Percentiles rank a stretch among this genome's conserved stretches.
phyloP scores from a whole-genome alignment of 2,797 vertebrate genomes.

The Clarias laeviceps region DNA sequence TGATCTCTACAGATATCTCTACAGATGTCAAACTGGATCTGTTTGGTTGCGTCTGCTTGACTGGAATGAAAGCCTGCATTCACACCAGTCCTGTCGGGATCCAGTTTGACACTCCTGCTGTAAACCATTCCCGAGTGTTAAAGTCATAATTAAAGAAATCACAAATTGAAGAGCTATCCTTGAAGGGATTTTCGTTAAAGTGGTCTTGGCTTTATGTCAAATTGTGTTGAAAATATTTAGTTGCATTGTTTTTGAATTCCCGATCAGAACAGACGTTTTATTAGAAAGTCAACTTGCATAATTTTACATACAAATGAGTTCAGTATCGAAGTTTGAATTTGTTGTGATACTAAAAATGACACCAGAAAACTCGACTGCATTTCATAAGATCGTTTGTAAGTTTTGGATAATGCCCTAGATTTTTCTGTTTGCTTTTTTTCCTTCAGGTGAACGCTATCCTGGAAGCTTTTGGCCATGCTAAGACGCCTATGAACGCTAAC shows the following conservation, averaged over 20 bases:
- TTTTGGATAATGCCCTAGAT: background rate
- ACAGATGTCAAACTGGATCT: no score
- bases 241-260: background rate
- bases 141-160: background rate
- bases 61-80: no score
- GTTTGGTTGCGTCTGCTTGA: no score
- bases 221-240: slow-evolving; percentile 62
- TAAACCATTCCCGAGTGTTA: background rate
- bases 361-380: no score
- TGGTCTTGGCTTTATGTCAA: slow-evolving; percentile 55
- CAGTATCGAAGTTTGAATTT: background rate
- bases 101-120: no score
- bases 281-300: background rate
- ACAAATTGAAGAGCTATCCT: no score
- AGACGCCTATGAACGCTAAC: slow-evolving; percentile 81
- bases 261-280: background rate
- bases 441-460: slow-evolving; percentile 84
- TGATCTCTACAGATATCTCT: background rate
- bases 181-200: background rate
- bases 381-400: background rate
- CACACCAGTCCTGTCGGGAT: no score
- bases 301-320: background rate
- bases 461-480: slow-evolving; percentile 93
- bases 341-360: background rate
- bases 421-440: background rate